Evolutionary conservation across 2,113 vertebrate genomes (phyloP).

Genomic region (Excalfactoria chinensis): DNA sequence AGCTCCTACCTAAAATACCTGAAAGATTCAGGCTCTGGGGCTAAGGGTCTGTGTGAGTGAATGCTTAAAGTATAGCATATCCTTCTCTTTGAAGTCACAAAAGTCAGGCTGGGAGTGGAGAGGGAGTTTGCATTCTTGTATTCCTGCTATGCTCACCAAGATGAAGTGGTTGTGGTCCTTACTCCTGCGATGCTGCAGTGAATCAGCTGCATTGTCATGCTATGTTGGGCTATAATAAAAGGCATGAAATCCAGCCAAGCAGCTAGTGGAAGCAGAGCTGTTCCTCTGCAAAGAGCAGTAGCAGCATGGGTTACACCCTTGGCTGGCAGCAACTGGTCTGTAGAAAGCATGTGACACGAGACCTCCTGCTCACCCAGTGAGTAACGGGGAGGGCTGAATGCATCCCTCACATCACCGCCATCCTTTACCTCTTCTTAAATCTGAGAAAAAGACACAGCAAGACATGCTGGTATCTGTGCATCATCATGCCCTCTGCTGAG

Average conservation of each 20-base stretch:
- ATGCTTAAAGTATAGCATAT: neutral
- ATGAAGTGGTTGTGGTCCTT: neutral
- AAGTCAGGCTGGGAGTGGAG: neutral
- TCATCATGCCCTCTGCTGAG: conserved; percentile 8
- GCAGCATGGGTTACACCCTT: neutral
- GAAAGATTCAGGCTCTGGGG: neutral
- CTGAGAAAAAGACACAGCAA: neutral
- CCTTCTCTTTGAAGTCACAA: neutral
- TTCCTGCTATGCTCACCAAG: neutral
- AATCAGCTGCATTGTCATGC: conserved; percentile 31
- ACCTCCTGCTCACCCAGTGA: neutral
- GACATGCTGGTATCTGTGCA: neutral
- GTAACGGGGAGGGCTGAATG: neutral
- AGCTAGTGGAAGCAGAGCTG: neutral
- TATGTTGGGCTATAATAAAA: neutral
- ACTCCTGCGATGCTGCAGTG: conserved; percentile 1
- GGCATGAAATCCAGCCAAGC: conserved; percentile 6
- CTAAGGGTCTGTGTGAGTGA: neutral
- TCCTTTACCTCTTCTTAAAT: neutral
- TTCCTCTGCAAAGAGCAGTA: neutral
- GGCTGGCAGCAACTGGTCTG: neutral
- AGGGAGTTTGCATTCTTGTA: neutral
- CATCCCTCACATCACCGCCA: neutral
- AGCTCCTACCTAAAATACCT: conserved; percentile 19
- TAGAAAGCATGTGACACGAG: neutral